Evolutionary conservation across 2,888 invertebrate species (phyloP), one percentile per base, ranked within the genome.

Genomic region (Apoda limacodes): DNA sequence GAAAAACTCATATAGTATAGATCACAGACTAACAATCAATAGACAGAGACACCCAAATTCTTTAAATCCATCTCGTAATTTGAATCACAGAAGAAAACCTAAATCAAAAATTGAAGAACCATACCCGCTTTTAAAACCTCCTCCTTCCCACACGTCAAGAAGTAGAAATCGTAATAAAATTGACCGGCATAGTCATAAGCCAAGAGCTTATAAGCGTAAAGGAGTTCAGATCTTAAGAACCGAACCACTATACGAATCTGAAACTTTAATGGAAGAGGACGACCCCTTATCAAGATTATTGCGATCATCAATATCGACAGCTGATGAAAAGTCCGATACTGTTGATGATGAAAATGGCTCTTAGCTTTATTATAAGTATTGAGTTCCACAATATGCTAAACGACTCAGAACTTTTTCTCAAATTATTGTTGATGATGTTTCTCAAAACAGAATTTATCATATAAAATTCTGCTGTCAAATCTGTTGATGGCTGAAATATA

Each of bases 91-190:
- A 25, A 75, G 67, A 42, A 61, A 68, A 49, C 67, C 68, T 2
- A 74, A 68, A 43, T 50, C 55, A 23, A 58, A 67, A 20, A 35
- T 63, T 1, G 50, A 52, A 6, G 80, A 72, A 37, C 82, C 81
- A 2, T 74, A 80, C 39, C 78, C 75, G 9, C 45, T 82, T 11
- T 42, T 82, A 17, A 76, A 76, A 46, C 81, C 81, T 17, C 81
- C 82, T 22, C 70, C 76, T 4, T 61, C 58, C 2, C 62, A 57
- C n/a, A 46, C 40, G 4, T 37, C 54, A 10, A 53, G 62, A 32
- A 55, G 53, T 20, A 55, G 65, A 37, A 49, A 44, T 19, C 53
- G 52, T 30, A 51, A 52, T 21, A 66, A 60, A 40, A 42, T 48
- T 24, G 72, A 70, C 15, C 66, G 61, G 34, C 52, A 56, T 28